These are phyloP conservation scores for Rhynchonycteris naso DNA, from an alignment of 2,797 vertebrate genomes.

Conservation along the genomic window DNA sequence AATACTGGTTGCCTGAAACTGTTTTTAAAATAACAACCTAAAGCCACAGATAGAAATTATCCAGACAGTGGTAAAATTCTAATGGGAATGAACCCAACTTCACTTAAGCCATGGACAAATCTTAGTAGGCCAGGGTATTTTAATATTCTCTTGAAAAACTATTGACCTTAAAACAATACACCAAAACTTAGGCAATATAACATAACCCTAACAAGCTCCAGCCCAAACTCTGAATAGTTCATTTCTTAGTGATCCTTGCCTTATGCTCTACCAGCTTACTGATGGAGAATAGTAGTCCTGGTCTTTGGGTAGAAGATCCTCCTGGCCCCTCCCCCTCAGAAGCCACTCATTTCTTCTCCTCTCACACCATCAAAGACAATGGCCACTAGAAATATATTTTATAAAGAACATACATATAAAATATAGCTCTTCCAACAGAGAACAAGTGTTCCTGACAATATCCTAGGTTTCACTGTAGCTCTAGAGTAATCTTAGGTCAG, in stretches of 20 bases:
- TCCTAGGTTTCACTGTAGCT: not conserved
- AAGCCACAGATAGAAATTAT: constrained; percentile 24
- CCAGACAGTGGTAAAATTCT: not conserved
- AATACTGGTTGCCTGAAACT: not conserved
- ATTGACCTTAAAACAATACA: not conserved
- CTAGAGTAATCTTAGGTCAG: constrained; percentile 14
- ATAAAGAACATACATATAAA: not conserved
- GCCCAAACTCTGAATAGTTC: not conserved
- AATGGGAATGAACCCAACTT: constrained; percentile 6
- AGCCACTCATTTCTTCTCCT: constrained; percentile 31
- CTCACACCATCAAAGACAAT: not conserved
- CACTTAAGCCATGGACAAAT: constrained; percentile 22
- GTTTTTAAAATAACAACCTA: constrained; percentile 39
- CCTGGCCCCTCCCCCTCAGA: not conserved
- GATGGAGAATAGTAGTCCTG: not conserved
- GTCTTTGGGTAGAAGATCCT: not conserved
- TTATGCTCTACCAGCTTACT: not conserved
- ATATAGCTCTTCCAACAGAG: not conserved
- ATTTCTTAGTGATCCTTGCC: not conserved
- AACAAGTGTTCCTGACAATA: not conserved
- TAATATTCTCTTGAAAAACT: constrained; percentile 49
- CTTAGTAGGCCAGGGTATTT: not conserved
- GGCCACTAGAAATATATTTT: constrained; percentile 37
- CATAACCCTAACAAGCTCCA: not conserved
- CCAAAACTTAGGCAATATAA: not conserved